A percentile compares a stretch with the other conserved stretches of the same genome.
Evolutionary conservation across 2,888 invertebrate genomes (phyloP).

Genomic region (Drosophila falleni): DNA sequence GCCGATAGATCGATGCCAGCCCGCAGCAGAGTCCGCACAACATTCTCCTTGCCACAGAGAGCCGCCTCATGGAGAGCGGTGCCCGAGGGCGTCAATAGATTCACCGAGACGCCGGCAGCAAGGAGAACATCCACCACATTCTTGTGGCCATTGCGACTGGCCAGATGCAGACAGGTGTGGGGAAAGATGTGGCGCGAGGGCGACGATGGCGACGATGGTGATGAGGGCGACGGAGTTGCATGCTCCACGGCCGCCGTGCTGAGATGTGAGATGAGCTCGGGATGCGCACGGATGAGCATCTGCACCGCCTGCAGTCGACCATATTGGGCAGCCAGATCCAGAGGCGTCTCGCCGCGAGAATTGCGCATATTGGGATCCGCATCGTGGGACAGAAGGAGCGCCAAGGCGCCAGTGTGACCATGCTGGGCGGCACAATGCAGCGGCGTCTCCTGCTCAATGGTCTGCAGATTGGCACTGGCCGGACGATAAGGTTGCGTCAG

Average conservation of each 20-base stretch:
- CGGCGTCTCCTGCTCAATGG: conserved; percentile 95
- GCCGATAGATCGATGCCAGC: conserved; percentile 93
- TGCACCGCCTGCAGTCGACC: conserved; percentile 94
- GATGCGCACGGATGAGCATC: conserved; percentile 92
- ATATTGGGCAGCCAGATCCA: conserved; percentile 97
- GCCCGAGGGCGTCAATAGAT: conserved; percentile 93
- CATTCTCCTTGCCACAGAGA: conserved; percentile 95
- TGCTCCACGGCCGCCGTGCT: conserved; percentile 83
- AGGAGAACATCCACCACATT: conserved; percentile 93
- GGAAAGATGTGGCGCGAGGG: conserved; percentile 78
- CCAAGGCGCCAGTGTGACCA: conserved; percentile 94
- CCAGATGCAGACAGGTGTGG: conserved; percentile 96
- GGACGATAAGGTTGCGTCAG: conserved; percentile 93
- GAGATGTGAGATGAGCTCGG: conserved; percentile 92
- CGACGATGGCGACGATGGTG: conserved; percentile 72
- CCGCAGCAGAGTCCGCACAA: conserved; percentile 92
- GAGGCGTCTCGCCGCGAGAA: conserved; percentile 94
- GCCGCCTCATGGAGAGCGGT: conserved; percentile 98
- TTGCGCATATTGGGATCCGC: conserved; percentile 96
- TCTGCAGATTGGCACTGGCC: conserved; percentile 94
- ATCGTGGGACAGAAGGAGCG: conserved; percentile 92
- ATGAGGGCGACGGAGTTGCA: conserved; percentile 70
- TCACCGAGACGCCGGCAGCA: conserved; percentile 94
- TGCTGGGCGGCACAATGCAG: conserved; percentile 97
- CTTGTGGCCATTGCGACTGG: conserved; percentile 96